Base-by-base conservation (phyloP, 2,888 invertebrate genomes). In the Drosophila rubida region DNA sequence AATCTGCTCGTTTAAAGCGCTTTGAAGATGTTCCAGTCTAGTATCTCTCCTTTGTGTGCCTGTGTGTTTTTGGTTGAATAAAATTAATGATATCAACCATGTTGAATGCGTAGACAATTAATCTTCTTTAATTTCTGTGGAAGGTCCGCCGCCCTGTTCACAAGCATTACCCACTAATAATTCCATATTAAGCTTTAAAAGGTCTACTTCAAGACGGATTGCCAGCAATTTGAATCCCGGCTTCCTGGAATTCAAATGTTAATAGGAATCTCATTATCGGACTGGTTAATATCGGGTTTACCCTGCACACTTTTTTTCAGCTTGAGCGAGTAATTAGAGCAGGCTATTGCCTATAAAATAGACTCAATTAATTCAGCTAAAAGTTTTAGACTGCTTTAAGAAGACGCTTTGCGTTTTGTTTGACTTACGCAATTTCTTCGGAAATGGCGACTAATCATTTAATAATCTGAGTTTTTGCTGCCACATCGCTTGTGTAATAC, bases 11-110 rank as follows among this genome's bases (percentile, higher is more conserved):
- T 30, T 53, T 50, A 45, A 68, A 65, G 44, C 54, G 32, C 7
- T 51, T 53, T 37, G 49, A 63, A 69, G 64, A 51, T 44, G 32
- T 44, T 44, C 41, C 9, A 41, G 57, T 22, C 41, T 58, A 42
- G 50, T 22, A 27, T 50, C 35, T 7, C 13, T 8, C 13, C 13
- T 11, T n/a, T 27, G 27, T 9, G 4, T 30, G 30, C n/a, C n/a
- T 30, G 35, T 35, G 11, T 30, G 41, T 54, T 42, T 53, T 63
- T 44, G 13, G 30, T 16, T 41, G 50, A 64, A 70, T 63, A 45
- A 77, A 75, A 83, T 83, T 86, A 87, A 87, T 83, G 83, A 78
- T 63, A 59, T 60, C 27, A 83, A 65, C 25, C 78, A 65, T 67
- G 67, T 69, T 69, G 69, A 69, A 75, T 76, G 71, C 35, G 50